A percentile compares a stretch with the other conserved stretches of the same genome.
phyloP scores from a whole-genome alignment of 1,140 invertebrate species.

The Euborellia annulipes region DNA sequence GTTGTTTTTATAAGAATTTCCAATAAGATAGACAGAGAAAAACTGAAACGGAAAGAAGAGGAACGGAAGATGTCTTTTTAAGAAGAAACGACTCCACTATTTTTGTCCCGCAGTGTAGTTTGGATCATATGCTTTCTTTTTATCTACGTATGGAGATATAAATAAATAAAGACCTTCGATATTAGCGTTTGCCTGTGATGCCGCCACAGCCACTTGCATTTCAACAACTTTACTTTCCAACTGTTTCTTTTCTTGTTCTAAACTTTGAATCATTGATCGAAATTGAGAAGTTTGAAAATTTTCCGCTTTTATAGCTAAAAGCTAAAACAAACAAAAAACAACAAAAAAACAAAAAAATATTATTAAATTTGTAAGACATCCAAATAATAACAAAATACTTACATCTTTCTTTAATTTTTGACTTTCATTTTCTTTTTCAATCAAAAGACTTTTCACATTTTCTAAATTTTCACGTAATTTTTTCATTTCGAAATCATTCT shows the following conservation, averaged over 20 bases:
- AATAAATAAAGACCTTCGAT: slow-evolving; percentile 4
- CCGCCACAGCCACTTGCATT: slow-evolving; percentile 12
- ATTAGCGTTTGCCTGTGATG: slow-evolving; percentile 10
- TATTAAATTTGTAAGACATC: background rate
- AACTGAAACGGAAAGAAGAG: too few relatives aligned
- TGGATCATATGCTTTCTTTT: too few relatives aligned
- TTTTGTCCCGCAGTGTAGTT: too few relatives aligned
- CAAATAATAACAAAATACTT: background rate
- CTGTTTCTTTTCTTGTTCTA: slow-evolving; percentile 15
- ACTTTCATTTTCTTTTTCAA: background rate
- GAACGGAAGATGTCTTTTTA: too few relatives aligned
- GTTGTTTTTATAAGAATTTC: too few relatives aligned
- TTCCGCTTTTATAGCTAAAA: background rate
- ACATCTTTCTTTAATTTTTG: background rate
- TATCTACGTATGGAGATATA: too few relatives aligned
- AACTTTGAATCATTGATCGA: slow-evolving; percentile 2
- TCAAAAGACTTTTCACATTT: background rate
- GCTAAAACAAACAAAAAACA: background rate
- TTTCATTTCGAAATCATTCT: too few relatives aligned
- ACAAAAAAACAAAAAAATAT: background rate
- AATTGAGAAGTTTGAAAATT: slow-evolving; percentile 1
- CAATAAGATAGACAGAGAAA: too few relatives aligned
- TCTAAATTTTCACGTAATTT: too few relatives aligned
- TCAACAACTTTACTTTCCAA: slow-evolving; percentile 14
- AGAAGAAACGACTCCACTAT: too few relatives aligned